Percentiles rank a stretch among this genome's conserved stretches.
phyloP scores from a whole-genome alignment of 2,113 vertebrate genomes.

The Cyprinus carpio region DNA sequence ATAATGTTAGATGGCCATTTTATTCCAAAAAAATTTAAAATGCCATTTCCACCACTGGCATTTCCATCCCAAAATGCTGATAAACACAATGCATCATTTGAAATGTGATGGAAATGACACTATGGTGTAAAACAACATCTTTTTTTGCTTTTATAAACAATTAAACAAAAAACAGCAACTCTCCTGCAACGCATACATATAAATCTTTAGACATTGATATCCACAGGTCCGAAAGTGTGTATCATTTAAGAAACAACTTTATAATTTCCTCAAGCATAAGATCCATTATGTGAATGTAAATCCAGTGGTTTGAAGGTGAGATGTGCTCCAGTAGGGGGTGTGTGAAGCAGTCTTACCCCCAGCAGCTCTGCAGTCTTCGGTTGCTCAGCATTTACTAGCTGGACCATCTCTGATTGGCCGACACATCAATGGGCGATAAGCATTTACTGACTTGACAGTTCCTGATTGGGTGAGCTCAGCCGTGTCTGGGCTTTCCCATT shows the following conservation, averaged over 20 bases:
- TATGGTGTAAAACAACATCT: not conserved
- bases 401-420: conserved; percentile 47
- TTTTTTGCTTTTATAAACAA: not conserved
- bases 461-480: conserved; percentile 51
- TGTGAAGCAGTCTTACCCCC: conserved; percentile 43
- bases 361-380: conserved; percentile 15
- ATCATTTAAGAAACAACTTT: not conserved
- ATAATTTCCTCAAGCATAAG: not conserved
- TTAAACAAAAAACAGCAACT: not conserved
- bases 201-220: not conserved
- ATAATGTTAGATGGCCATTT: not conserved
- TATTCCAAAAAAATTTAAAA: not conserved
- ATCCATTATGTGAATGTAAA: not conserved
- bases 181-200: not conserved
- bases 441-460: conserved; percentile 52
- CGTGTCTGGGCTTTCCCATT: conserved; percentile 49
- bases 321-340: conserved; percentile 29
- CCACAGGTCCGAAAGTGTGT: not conserved
- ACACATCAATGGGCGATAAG: conserved; percentile 38
- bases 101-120: not conserved
- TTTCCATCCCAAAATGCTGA: not conserved
- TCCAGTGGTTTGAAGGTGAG: conserved; percentile 7
- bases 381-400: conserved; percentile 54
- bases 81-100: not conserved
- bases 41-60: not conserved